Percentiles rank a stretch among this genome's conserved stretches.
phyloP scores from a whole-genome alignment of 2,797 vertebrate genomes.

The Pipistrellus pygmaeus region DNA sequence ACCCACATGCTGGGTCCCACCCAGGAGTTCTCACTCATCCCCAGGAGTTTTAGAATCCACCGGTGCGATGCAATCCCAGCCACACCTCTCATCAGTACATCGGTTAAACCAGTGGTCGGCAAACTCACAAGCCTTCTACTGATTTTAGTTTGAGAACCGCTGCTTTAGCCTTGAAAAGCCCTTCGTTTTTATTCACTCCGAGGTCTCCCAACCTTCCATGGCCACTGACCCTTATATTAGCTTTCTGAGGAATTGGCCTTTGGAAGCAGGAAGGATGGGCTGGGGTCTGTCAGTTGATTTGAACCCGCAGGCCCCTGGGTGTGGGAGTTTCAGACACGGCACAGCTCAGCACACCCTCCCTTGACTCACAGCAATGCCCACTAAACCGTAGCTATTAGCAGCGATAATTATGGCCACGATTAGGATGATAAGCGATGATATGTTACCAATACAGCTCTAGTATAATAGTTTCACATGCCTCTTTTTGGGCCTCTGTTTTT shows the following conservation, averaged over 20 bases:
- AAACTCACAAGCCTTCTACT: background rate
- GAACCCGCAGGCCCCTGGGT: background rate
- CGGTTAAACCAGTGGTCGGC: too few relatives aligned
- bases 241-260: background rate
- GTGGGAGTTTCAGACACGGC: background rate
- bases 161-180: background rate
- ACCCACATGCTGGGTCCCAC: too few relatives aligned
- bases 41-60: background rate
- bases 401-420: accelerated
- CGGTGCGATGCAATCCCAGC: background rate
- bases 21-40: background rate
- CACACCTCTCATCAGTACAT: background rate
- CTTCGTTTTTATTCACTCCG: background rate
- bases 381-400: background rate
- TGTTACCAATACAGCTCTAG: background rate
- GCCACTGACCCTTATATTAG: background rate
- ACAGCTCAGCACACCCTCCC: too few relatives aligned
- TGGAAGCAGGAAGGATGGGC: background rate
- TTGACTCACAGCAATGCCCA: background rate
- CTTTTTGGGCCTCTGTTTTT: background rate
- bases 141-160: background rate
- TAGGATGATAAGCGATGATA: background rate
- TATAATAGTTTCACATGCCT: accelerated
- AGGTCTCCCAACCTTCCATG: background rate
- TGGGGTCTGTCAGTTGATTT: background rate